Evolutionary conservation across 2,113 vertebrate genomes (phyloP).

Genomic region (Anser cygnoides): DNA sequence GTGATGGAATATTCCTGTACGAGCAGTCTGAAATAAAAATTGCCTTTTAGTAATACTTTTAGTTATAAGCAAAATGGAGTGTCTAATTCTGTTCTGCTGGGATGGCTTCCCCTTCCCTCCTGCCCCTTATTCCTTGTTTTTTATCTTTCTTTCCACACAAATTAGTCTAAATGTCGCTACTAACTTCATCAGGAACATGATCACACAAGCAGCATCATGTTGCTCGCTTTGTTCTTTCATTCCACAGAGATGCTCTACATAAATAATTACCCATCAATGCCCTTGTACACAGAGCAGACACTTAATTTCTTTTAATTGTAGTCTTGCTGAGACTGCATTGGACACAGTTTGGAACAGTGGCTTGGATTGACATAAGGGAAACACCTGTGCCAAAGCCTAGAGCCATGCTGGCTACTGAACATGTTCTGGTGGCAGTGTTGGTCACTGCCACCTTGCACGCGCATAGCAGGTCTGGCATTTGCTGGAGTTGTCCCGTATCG

Average conservation of each 20-base stretch:
- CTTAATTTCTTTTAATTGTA: constrained; percentile 73
- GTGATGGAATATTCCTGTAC: not conserved
- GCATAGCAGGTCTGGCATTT: not conserved
- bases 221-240: constrained; percentile 43
- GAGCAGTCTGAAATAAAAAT: not conserved
- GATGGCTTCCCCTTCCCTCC: not conserved
- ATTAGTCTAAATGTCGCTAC: not conserved
- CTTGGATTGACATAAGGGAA: constrained; percentile 17
- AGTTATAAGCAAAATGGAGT: not conserved
- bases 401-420: not conserved
- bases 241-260: constrained; percentile 43
- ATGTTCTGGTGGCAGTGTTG: not conserved
- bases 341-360: not conserved
- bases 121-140: not conserved
- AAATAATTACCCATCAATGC: constrained; percentile 67
- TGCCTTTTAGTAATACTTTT: not conserved
- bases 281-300: constrained; percentile 54
- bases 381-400: not conserved
- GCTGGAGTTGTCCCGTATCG: not conserved
- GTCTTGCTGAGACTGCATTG: constrained; percentile 45
- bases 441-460: not conserved
- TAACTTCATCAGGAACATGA: not conserved
- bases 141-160: not conserved
- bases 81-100: not conserved
- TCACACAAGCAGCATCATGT: not conserved